These are phyloP conservation scores for Cephus nigrinus DNA, from an alignment of 2,888 invertebrate species.

Conservation along the genomic window DNA sequence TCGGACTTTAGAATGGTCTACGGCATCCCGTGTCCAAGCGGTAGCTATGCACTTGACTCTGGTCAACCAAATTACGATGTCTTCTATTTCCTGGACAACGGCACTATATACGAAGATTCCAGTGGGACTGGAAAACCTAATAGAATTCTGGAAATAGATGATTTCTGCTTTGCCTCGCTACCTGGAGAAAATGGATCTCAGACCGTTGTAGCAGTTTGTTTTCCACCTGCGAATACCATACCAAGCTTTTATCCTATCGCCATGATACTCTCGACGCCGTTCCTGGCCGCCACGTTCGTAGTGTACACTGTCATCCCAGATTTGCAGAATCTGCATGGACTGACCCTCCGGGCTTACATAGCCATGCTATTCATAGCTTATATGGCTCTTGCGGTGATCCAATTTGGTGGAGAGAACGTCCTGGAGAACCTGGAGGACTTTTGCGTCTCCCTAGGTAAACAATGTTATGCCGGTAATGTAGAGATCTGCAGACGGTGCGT, in stretches of 20 bases:
- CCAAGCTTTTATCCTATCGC: slow-evolving; percentile 13
- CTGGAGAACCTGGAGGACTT: not conserved
- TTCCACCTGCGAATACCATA: slow-evolving; percentile 14
- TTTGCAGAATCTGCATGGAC: slow-evolving; percentile 55
- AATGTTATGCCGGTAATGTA: not conserved
- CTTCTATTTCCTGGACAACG: slow-evolving; percentile 44
- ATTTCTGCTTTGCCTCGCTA: slow-evolving; percentile 42
- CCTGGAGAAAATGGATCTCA: slow-evolving; percentile 11
- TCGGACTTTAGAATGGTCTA: slow-evolving; percentile 27
- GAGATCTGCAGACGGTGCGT: not conserved
- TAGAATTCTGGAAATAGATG: slow-evolving; percentile 16
- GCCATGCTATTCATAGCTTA: slow-evolving; percentile 47
- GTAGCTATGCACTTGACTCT: slow-evolving; percentile 33
- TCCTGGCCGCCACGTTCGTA: slow-evolving; percentile 49
- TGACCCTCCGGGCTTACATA: slow-evolving; percentile 51
- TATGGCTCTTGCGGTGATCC: slow-evolving; percentile 42
- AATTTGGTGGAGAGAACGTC: slow-evolving; percentile 26
- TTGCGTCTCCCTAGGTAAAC: slow-evolving; percentile 4
- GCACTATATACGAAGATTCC: slow-evolving; percentile 28
- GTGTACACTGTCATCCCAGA: slow-evolving; percentile 54
- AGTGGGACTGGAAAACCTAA: slow-evolving; percentile 18
- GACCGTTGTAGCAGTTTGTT: slow-evolving; percentile 36
- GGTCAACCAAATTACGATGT: slow-evolving; percentile 28
- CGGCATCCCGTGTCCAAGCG: slow-evolving; percentile 38
- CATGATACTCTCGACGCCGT: slow-evolving; percentile 46